Conservation (phyloP, 2,113 vertebrate genomes). For the Zeus faber region DNA sequence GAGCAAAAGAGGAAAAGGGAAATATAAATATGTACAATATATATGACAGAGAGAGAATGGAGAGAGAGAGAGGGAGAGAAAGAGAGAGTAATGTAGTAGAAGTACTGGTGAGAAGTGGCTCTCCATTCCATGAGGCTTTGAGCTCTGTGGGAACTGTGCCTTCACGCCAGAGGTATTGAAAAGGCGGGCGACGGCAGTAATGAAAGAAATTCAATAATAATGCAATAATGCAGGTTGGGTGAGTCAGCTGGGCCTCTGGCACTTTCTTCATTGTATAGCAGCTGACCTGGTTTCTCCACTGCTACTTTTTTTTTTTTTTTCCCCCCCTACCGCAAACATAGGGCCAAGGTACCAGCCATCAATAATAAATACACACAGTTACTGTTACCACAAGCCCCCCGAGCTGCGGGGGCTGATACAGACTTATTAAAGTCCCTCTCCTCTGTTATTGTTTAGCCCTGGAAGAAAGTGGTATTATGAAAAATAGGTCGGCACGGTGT, state of each 20-base stretch:
- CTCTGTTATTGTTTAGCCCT: constrained; percentile 66
- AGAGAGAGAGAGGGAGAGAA: not conserved
- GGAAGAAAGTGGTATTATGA: constrained; percentile 63
- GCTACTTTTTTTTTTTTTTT: constrained; percentile 27
- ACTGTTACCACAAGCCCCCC: constrained; percentile 64
- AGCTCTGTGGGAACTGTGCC: constrained; percentile 57
- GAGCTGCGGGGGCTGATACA: constrained; percentile 49
- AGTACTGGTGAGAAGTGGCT: constrained; percentile 34
- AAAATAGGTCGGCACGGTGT: constrained; percentile 55
- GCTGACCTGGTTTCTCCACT: constrained; percentile 72
- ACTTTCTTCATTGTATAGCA: constrained; percentile 44
- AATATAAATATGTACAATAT: not conserved
- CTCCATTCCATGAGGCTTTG: constrained; percentile 43
- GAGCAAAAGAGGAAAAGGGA: constrained; percentile 11
- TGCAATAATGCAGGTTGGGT: constrained; percentile 68
- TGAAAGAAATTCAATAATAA: constrained; percentile 75
- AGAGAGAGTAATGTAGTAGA: constrained; percentile 25
- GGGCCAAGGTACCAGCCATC: constrained; percentile 70
- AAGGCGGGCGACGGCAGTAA: constrained; percentile 66
- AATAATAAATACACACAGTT: constrained; percentile 76
- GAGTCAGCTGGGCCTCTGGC: constrained; percentile 67
- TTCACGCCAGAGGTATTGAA: constrained; percentile 53
- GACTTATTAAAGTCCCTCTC: constrained; percentile 68
- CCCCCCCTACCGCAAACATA: constrained; percentile 57
- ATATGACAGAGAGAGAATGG: constrained; percentile 1